A percentile compares a stretch with the other conserved stretches of the same genome.
These are phyloP conservation scores for Phataginus tetradactyla DNA, from an alignment of 2,797 vertebrate genomes.

Conservation along the genomic window DNA sequence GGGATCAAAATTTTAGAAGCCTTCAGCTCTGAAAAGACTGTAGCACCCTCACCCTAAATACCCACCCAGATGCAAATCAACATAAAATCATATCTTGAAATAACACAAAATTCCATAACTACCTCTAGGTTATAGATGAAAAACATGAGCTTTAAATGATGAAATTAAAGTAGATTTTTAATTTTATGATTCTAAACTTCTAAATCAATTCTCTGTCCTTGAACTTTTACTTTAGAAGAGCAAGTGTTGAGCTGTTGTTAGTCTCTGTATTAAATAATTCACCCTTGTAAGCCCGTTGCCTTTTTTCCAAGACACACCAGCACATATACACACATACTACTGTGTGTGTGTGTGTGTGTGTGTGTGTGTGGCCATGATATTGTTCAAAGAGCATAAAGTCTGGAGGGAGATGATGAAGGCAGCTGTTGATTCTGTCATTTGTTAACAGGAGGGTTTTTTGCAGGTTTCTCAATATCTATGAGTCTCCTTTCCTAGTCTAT, in stretches of 20 bases:
- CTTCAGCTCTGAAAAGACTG: not conserved
- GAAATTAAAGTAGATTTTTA: not conserved
- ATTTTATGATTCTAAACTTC: not conserved
- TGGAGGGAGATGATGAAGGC: not conserved
- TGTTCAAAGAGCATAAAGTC: not conserved
- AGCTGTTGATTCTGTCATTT: not conserved
- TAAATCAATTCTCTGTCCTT: not conserved
- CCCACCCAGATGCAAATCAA: not conserved
- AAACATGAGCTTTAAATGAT: not conserved
- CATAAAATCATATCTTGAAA: conserved; percentile 12
- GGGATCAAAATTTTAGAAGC: not conserved
- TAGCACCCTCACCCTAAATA: not conserved
- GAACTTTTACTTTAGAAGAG: not conserved
- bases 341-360: not conserved
- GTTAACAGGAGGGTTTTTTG: not conserved
- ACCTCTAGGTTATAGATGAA: not conserved
- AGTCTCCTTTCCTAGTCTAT: not conserved
- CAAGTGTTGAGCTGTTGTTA: not conserved
- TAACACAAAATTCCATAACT: not conserved
- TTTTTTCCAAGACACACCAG: not conserved
- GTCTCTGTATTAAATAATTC: not conserved
- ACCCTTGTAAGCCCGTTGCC: not conserved
- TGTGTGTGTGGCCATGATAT: not conserved
- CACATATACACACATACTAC: not conserved
- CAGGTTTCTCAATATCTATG: not conserved